Base-by-base conservation (phyloP, 2,113 vertebrate species). In the Nothocercus julius region DNA sequence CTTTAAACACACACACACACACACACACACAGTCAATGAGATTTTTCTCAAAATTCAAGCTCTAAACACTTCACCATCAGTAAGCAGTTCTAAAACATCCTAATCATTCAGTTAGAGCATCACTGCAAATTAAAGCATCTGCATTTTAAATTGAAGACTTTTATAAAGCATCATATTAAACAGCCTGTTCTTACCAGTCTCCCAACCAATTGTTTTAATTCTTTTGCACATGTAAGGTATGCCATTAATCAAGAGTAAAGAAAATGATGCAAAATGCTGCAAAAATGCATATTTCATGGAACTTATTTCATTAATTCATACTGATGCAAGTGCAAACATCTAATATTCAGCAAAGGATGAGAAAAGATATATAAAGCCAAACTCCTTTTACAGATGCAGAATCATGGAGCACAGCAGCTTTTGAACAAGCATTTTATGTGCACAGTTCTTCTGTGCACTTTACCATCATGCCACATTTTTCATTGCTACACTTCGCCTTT, bases 401-500 rank as follows among this genome's bases (percentile, higher is more conserved):
- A 0, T 30, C 3, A 3, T 22, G 62, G 32, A 88, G 82, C 36
- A 67, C 27, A 90, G 64, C 0, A 0, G 70, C 56, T 56, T 90
- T 63, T 44, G 53, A 92, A 28, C 63, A 83, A 87, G 54, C 3
- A 30, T 58, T 86, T 84, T 17, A 6, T 16, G 40, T 51, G 73
- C 64, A 81, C n/a, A 78, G 73, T n/a, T 79, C 54, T 85, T 80
- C 51, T 32, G 11, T 67, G 76, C 44, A 64, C 64, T 83, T 87
- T 45, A 15, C 36, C 51, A 59, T 49, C 44, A 21, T 2, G 3
- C 66, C 81, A 40, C 69, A 4, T 82, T 95, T 86, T 64, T 83
- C 53, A 34, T 24, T 42, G 69, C 83, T 93, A 63, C 66, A 64
- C 53, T 82, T 38, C 92, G 74, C 58, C 81, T 93, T 61, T 58